Evolutionary conservation across 2,797 vertebrate species (phyloP), one percentile per base, ranked within the genome.

Genomic region (Florisuga fusca): DNA sequence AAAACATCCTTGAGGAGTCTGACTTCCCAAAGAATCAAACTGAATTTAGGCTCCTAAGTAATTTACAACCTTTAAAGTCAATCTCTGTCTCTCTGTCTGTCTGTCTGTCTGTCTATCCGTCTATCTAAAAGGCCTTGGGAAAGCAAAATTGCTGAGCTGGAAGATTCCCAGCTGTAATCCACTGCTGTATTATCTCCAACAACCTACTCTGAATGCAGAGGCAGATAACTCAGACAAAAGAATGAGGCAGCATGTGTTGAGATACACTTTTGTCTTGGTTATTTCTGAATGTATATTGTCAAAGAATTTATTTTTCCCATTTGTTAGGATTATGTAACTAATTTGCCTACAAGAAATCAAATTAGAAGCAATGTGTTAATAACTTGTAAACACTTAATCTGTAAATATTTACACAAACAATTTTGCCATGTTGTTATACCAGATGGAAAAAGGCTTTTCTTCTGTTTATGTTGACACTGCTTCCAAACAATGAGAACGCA

Each of bases 281-380:
- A 71, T 57, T 90, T 73, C 82, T 76, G 13, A 34, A 7, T 17
- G 6, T 25, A 34, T 59, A 25, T 50, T 50, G 6, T 0, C 19
- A 72, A 50, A 33, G 11, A 17, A 4, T 69, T 46, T 93, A 48
- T 94, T 71, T 94, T 94, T 72, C 33, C n/a, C 22, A 54, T 90
- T 94, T 85, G 48, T 79, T 94, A 26, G 25, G 33, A 76, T 88
- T 90, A 85, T 92, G 46, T 96, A 15, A 64, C 38, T 59, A 80
- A 55, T 61, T 91, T 95, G 43, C 54, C 34, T 78, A 75, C 45
- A 82, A 90, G 41, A 59, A 79, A 71, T 45, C 45, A 22, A 79
- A 73, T 77, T 63, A 87, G 45, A 94, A 95, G 87, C 74, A 11
- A 67, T 57, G 3, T 59, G 34, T 78, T 91, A 90, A 92, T 85